These are phyloP conservation scores for Schizotus pectinicornis DNA, from an alignment of 2,888 invertebrate species.

Conservation along the genomic window DNA sequence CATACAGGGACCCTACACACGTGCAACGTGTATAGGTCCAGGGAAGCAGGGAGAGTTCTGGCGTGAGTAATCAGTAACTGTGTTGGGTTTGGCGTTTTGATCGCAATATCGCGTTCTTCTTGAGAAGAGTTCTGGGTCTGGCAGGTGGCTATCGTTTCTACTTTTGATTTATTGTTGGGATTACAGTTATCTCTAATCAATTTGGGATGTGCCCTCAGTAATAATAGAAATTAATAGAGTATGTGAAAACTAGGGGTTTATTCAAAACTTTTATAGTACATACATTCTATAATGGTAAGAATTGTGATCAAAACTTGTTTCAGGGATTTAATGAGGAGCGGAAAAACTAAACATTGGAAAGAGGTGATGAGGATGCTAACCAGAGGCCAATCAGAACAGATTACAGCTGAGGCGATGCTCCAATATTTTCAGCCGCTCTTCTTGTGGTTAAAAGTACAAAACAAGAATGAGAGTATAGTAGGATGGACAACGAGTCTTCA, in stretches of 20 bases:
- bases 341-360: constrained; percentile 71
- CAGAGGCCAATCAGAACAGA: constrained; percentile 70
- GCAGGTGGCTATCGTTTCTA: too few relatives aligned
- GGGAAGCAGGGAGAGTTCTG: constrained; percentile 78
- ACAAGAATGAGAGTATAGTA: constrained; percentile 72
- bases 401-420: constrained; percentile 78
- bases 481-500: constrained; percentile 77
- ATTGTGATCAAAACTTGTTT: constrained; percentile 45
- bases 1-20: constrained; percentile 77
- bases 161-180: too few relatives aligned
- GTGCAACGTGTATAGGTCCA: constrained; percentile 81
- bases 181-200: too few relatives aligned
- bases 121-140: too few relatives aligned
- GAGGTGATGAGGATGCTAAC: constrained; percentile 77
- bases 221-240: too few relatives aligned
- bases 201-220: too few relatives aligned
- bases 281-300: too few relatives aligned
- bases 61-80: constrained; percentile 60
- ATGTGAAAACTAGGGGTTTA: too few relatives aligned
- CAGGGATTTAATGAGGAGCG: constrained; percentile 73
- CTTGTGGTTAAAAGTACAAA: constrained; percentile 78
- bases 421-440: constrained; percentile 83
- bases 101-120: too few relatives aligned
- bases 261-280: too few relatives aligned
- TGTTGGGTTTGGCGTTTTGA: neutral